phyloP scores from a whole-genome alignment of 2,888 invertebrate species.

The Euzophera pinguis region DNA sequence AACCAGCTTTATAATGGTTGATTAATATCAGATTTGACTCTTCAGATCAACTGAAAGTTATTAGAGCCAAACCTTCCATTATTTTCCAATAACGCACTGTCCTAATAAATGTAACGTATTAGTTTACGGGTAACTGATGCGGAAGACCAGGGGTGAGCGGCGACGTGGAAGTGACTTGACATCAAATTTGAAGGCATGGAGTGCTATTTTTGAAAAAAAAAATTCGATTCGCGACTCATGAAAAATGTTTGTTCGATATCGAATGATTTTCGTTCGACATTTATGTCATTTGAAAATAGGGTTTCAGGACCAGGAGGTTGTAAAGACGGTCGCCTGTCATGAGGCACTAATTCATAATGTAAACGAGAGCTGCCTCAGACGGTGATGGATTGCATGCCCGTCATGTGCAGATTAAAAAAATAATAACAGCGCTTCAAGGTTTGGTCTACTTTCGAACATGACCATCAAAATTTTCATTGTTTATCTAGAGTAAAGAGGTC shows the following conservation, averaged over 20 bases:
- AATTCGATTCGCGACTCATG: too few species aligned
- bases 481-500: too few species aligned
- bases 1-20: too few species aligned
- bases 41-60: not conserved
- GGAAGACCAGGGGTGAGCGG: conserved; percentile 6
- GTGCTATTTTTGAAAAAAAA: too few species aligned
- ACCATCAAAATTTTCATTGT: not conserved
- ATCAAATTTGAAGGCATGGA: conserved; percentile 20
- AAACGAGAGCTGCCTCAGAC: conserved; percentile 71
- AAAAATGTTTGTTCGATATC: too few species aligned
- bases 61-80: conserved; percentile 4
- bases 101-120: conserved; percentile 1
- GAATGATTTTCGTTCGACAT: too few species aligned
- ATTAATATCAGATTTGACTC: too few species aligned
- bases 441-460: not conserved
- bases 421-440: not conserved
- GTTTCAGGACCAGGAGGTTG: conserved; percentile 22
- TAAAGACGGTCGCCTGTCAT: conserved; percentile 27
- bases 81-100: not conserved
- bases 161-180: conserved; percentile 13
- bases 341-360: conserved; percentile 71
- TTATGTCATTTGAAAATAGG: too few species aligned
- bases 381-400: conserved; percentile 61
- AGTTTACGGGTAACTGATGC: conserved; percentile 1
- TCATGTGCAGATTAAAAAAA: conserved; percentile 6